Base-by-base conservation (phyloP, 2,113 vertebrate genomes). In the Hippocampus zosterae region DNA sequence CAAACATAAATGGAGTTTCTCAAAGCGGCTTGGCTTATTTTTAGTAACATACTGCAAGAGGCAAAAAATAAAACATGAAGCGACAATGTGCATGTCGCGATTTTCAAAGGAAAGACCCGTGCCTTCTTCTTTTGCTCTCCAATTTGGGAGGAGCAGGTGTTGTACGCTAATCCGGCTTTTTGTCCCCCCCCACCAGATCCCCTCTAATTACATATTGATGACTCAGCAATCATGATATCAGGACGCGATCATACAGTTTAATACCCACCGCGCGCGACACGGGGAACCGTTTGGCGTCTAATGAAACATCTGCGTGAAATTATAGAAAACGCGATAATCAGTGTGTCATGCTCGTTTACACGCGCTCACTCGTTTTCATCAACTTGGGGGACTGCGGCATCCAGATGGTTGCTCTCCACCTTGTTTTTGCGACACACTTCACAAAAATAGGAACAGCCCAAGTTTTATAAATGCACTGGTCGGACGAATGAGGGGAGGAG, bases 121-220 rank as follows among this genome's bases (percentile, higher is more conserved):
- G 19, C 75, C 72, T 71, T 67, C 59, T 52, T 60, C 25, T 62
- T 81, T 80, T 70, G 53, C 68, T 69, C 59, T 82, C 70, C 88
- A 90, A 91, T 90, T 83, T 84, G 82, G 67, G 68, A 84, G 80
- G 77, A 87, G 76, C 90, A 91, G 88, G 87, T 88, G 87, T 67
- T 86, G 78, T 57, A 69, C 62, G 74, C 78, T 89, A 91, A 91
- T 91, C 88, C 85, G 23, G 15, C 61, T 73, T 76, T 85, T 85
- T 52, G 5, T 52, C 18, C 18, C 16, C 87, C n/a, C n/a, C n/a
- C n/a, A n/a, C n/a, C 78, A 86, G 77, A 77, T 71, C 67, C 18
- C 33, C 81, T 83, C 75, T 83, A 87, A 91, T 89, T 90, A 85
- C 76, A 81, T 84, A 84, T 81, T 86, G 85, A 87, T 89, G 81